A percentile compares a stretch with the other conserved stretches of the same genome.
Conservation (phyloP, 2,113 vertebrate species). For the Melanotaenia duboulayi region DNA sequence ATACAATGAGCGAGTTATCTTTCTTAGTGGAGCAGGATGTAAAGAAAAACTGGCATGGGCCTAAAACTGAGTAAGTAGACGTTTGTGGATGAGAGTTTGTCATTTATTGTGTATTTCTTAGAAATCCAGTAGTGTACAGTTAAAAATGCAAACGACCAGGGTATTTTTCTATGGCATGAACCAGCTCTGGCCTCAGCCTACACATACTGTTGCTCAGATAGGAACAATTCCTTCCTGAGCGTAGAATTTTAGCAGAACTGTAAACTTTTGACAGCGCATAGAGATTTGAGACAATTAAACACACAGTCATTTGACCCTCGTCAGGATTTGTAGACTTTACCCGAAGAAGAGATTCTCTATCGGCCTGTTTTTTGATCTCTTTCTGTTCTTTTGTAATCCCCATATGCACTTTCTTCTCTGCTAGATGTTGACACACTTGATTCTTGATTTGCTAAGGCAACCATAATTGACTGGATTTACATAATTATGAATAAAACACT, state of each 20-base stretch:
- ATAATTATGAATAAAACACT: constrained; percentile 83
- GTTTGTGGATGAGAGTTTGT: constrained; percentile 14
- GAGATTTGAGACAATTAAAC: constrained; percentile 68
- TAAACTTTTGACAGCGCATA: constrained; percentile 67
- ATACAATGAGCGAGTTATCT: constrained; percentile 58
- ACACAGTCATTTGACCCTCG: constrained; percentile 60
- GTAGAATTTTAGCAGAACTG: constrained; percentile 50
- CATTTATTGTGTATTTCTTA: constrained; percentile 45
- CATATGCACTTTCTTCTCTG: constrained; percentile 68
- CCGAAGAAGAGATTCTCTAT: constrained; percentile 44
- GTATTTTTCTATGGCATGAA: constrained; percentile 79
- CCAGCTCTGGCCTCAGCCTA: constrained; percentile 50
- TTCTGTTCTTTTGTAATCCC: constrained; percentile 72
- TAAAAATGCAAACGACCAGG: constrained; percentile 73
- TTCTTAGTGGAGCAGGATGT: constrained; percentile 58
- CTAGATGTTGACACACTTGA: constrained; percentile 76
- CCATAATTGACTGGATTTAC: constrained; percentile 79
- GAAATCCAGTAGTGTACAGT: constrained; percentile 60
- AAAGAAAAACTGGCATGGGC: constrained; percentile 34
- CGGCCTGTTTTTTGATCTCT: constrained; percentile 25
- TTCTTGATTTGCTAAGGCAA: constrained; percentile 79
- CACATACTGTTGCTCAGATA: constrained; percentile 52
- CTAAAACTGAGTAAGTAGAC: constrained; percentile 21
- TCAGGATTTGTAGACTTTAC: constrained; percentile 65
- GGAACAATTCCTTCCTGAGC: constrained; percentile 48